These are phyloP conservation scores for Synaphobranchus kaupii DNA, from an alignment of 2,797 vertebrate genomes.

Conservation along the genomic window DNA sequence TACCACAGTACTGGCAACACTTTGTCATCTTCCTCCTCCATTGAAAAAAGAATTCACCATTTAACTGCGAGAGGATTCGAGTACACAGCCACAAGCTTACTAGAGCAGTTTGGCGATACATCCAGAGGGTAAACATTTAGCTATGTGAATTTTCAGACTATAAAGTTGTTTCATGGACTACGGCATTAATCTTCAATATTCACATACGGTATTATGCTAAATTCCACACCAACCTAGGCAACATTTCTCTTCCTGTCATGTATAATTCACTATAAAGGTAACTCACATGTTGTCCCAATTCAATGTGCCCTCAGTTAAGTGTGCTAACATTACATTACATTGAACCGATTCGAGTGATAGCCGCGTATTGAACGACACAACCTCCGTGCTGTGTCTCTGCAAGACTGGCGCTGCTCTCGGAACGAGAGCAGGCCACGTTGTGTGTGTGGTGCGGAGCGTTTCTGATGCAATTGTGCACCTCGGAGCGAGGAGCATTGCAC, in stretches of 20 bases:
- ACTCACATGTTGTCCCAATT: not conserved
- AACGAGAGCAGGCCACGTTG: not conserved
- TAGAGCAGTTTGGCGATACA: not conserved
- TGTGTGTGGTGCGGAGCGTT: not conserved
- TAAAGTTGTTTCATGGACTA: slow-evolving; percentile 18
- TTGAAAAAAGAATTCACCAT: not conserved
- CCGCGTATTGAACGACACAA: no score
- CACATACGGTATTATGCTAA: slow-evolving; percentile 6
- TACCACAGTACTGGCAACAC: not conserved
- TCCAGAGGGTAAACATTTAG: not conserved
- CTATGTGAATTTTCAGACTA: slow-evolving; percentile 27
- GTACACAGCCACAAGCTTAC: not conserved
- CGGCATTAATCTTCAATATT: slow-evolving; percentile 4
- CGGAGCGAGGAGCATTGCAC: not conserved
- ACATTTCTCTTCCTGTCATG: not conserved
- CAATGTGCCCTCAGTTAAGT: slow-evolving; percentile 25
- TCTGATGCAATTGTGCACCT: slow-evolving; percentile 10
- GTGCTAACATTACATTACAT: not conserved
- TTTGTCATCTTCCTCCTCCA: not conserved
- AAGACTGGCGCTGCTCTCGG: not conserved
- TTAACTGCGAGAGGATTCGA: not conserved
- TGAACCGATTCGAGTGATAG: not conserved
- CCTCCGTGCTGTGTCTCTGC: not conserved
- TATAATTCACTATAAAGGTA: not conserved
- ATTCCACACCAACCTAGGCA: not conserved